These are phyloP conservation scores for Sericinus montela DNA, from an alignment of 2,888 invertebrate species.

Conservation along the genomic window DNA sequence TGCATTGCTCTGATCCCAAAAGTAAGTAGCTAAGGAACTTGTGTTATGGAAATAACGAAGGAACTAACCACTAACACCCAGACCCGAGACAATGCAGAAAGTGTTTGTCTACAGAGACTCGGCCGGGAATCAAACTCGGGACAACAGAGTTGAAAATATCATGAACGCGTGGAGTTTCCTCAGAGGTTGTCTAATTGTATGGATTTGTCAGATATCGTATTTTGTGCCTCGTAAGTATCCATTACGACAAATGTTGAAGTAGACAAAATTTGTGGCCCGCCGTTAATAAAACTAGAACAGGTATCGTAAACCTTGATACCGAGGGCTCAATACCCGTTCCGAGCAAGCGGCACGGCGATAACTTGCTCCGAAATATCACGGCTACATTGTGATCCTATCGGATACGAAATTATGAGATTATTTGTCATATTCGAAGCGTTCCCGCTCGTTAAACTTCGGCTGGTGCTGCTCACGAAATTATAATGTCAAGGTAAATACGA, in stretches of 20 bases:
- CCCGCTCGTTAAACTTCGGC: background rate
- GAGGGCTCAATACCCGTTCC: conserved; percentile 1
- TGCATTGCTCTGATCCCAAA: too few relatives aligned
- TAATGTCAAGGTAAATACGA: background rate
- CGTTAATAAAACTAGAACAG: conserved; percentile 25
- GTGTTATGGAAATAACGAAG: too few relatives aligned
- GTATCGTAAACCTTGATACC: conserved; percentile 24
- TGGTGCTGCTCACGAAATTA: background rate
- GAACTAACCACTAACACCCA: too few relatives aligned
- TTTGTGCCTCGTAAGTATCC: background rate
- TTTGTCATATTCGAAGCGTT: background rate
- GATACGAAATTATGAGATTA: conserved; percentile 9
- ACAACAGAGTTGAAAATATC: too few relatives aligned
- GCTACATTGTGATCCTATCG: conserved; percentile 9
- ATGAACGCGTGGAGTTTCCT: too few relatives aligned
- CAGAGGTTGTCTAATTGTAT: too few relatives aligned
- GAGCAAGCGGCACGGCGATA: conserved; percentile 14
- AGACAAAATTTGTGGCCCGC: conserved; percentile 20
- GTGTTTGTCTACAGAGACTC: too few relatives aligned
- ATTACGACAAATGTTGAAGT: background rate
- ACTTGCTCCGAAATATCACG: conserved; percentile 9
- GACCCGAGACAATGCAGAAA: too few relatives aligned
- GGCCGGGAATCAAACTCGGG: too few relatives aligned
- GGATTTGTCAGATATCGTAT: too few relatives aligned
- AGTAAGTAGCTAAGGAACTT: too few relatives aligned